A percentile compares a stretch with the other conserved stretches of the same genome.
Conservation (phyloP, 2,888 invertebrate species). For the Macropis europaea region DNA sequence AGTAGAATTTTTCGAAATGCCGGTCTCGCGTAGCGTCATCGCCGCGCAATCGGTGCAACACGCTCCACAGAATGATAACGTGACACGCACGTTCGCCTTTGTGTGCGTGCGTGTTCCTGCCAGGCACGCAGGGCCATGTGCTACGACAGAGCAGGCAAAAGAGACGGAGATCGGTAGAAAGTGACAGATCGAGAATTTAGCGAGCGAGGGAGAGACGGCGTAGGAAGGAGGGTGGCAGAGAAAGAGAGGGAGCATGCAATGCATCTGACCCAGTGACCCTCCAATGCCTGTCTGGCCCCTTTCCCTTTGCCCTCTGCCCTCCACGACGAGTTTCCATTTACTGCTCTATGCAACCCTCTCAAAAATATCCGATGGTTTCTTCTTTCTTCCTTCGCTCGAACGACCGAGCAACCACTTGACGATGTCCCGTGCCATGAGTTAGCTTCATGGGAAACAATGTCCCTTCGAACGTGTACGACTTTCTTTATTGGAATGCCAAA, state of each 20-base stretch:
- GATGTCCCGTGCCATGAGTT: conserved; percentile 12
- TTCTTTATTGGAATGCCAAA: no score
- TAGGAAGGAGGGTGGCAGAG: conserved; percentile 45
- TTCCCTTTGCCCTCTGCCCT: conserved; percentile 24
- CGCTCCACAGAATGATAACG: conserved; percentile 12
- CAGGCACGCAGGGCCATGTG: conserved; percentile 71
- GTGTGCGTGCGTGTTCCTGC: conserved; percentile 27
- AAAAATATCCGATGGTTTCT: conserved; percentile 52
- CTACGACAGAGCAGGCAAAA: conserved; percentile 57
- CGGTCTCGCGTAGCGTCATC: neutral
- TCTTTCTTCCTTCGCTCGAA: conserved; percentile 41
- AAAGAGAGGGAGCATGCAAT: conserved; percentile 65
- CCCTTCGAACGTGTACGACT: conserved; percentile 1
- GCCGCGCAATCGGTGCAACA: conserved; percentile 8
- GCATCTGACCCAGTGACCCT: conserved; percentile 78
- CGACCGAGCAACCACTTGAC: conserved; percentile 65
- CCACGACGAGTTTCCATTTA: conserved; percentile 45
- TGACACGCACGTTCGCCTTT: conserved; percentile 2
- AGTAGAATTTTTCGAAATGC: no score
- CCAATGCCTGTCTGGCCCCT: conserved; percentile 59
- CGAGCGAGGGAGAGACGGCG: conserved; percentile 11
- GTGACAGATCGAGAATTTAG: conserved; percentile 33
- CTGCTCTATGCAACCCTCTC: conserved; percentile 39
- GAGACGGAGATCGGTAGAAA: conserved; percentile 48
- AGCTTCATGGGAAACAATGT: conserved; percentile 25